Percentiles rank a stretch among this genome's conserved stretches.
Evolutionary conservation across 2,113 vertebrate species (phyloP).

Genomic region (Strix aluco): DNA sequence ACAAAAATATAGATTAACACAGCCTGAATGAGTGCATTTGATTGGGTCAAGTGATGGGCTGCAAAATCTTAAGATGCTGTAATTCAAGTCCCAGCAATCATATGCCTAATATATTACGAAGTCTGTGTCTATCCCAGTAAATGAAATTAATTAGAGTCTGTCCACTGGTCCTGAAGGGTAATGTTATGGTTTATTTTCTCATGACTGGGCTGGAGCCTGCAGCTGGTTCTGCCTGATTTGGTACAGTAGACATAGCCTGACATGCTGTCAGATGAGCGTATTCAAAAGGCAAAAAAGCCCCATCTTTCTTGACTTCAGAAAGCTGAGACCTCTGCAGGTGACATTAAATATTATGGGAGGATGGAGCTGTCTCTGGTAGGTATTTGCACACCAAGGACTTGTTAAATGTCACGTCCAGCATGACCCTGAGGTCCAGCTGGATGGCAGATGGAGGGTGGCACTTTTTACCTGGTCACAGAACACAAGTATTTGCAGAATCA

Average conservation of each 20-base stretch:
- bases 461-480: not conserved
- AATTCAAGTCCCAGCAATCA: not conserved
- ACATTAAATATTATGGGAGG: not conserved
- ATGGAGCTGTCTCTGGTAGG: not conserved
- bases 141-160: not conserved
- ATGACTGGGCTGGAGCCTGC: rapidly evolving
- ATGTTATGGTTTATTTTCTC: not conserved
- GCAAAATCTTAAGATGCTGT: not conserved
- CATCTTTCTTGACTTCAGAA: not conserved
- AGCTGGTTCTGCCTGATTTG: not conserved
- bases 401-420: not conserved
- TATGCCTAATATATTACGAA: not conserved
- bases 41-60: not conserved
- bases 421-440: not conserved
- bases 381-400: not conserved
- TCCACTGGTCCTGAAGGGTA: not conserved
- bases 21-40: not conserved
- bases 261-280: not conserved
- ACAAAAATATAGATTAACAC: not conserved
- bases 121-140: not conserved
- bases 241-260: not conserved
- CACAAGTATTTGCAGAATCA: not conserved
- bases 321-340: not conserved
- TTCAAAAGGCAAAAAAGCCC: not conserved
- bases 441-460: not conserved